These are phyloP conservation scores for Ambastaia sidthimunki DNA, from an alignment of 2,797 vertebrate genomes.

Conservation along the genomic window DNA sequence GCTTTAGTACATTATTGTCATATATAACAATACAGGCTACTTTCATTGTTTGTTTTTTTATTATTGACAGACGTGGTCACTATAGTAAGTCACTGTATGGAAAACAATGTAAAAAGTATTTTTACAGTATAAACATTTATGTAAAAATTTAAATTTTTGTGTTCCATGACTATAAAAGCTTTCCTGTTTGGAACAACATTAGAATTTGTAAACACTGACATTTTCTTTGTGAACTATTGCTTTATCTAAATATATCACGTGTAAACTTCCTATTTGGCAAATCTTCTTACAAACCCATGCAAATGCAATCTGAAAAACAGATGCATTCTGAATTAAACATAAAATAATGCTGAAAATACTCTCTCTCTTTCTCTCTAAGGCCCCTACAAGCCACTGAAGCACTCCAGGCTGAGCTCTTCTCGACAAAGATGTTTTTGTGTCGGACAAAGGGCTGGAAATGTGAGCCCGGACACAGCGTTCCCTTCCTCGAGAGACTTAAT, in stretches of 20 bases:
- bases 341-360: slow-evolving; percentile 71
- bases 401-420: slow-evolving; percentile 70
- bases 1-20: no score
- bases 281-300: not conserved
- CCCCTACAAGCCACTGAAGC: slow-evolving; percentile 66
- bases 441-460: slow-evolving; percentile 73
- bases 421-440: slow-evolving; percentile 79
- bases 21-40: no score
- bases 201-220: no score
- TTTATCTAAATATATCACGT: not conserved
- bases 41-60: no score
- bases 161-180: no score
- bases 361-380: slow-evolving; percentile 65
- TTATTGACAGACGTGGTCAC: no score
- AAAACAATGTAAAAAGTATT: no score
- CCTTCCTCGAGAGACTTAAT: slow-evolving; percentile 78
- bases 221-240: not conserved
- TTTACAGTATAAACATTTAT: no score
- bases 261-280: not conserved
- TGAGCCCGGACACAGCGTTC: slow-evolving; percentile 72
- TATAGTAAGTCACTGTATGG: no score
- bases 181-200: no score
- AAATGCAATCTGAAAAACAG: slow-evolving; percentile 53
- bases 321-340: slow-evolving; percentile 71
- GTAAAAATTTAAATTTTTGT: no score